Evolutionary conservation across 1,140 invertebrate species (phyloP), one percentile per base, ranked within the genome.

Genomic region (Monomorium pharaonis): DNA sequence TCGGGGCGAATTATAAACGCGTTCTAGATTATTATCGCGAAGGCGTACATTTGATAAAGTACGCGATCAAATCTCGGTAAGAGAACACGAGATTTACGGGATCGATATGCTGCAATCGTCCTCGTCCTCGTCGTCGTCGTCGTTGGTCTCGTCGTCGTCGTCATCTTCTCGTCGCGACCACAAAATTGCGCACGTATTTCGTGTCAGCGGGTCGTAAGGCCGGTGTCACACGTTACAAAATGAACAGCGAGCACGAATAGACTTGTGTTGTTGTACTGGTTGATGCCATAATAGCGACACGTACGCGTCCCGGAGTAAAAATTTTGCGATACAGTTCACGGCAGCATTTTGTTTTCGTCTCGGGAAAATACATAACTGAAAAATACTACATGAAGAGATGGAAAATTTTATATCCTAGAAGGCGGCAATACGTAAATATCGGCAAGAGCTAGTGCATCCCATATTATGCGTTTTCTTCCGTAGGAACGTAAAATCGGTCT

Each of bases 151-250:
- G 7, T 58, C 33, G 18, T 62, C 42, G 54, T 86, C 85, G 42
- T 81, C 85, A 86, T 86, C 85, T 81, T 87, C 62, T 76, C 44
- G 62, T 77, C 84, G 84, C 37, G 24, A 37, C 63, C 87, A 70
- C 70, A 33, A 84, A 88, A 88, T 84, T 84, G 86, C 87, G 54
- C 84, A 49, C 86, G 87, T 88, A 76, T 87, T 76, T 88, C 87
- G 87, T 89, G 87, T 87, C 87, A 76, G 60, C 88, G 88, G 86
- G 49, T 89, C 88, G 84, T 88, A 88, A 89, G 62, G 56, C 58
- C 51, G 85, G 56, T 84, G 81, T 88, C 86, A 84, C 86, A 70
- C 87, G 63, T 88, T 56, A 54, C 44, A 62, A 69, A 88, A 88
- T 70, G 76, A 88, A 78, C 86, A 83, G 18, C 54, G 21, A 16